These are phyloP conservation scores for Zoanthus gigantus DNA, from an alignment of 92 coral and sea anemone genomes.

Conservation along the genomic window DNA sequence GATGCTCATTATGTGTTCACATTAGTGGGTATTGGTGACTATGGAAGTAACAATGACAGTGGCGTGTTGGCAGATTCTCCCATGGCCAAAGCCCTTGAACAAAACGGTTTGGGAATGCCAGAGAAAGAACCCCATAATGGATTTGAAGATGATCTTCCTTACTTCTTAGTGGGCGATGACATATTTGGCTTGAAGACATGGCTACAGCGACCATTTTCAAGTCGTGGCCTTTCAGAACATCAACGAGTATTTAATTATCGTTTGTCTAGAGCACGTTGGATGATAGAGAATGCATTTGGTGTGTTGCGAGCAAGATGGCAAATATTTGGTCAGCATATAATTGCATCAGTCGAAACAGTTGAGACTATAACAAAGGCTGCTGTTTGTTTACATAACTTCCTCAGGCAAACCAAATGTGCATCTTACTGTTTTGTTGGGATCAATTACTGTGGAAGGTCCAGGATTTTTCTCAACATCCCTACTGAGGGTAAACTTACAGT, in stretches of 20 bases:
- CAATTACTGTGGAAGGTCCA: neutral
- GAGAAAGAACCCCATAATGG: constrained; percentile 60
- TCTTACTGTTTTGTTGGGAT: constrained; percentile 63
- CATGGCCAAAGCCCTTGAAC: constrained; percentile 71
- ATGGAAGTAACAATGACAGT: constrained; percentile 75
- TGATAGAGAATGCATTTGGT: constrained; percentile 76
- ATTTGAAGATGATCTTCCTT: constrained; percentile 52
- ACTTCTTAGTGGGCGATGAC: constrained; percentile 70
- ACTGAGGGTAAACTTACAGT: no score
- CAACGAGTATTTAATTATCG: constrained; percentile 74
- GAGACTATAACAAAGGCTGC: constrained; percentile 72
- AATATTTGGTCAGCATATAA: constrained; percentile 68
- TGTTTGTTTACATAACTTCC: constrained; percentile 76
- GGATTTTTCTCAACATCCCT: neutral
- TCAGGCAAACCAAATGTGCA: constrained; percentile 68
- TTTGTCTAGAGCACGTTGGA: constrained; percentile 71
- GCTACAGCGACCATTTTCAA: constrained; percentile 76
- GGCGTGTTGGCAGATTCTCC: constrained; percentile 67
- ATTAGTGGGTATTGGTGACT: constrained; percentile 68
- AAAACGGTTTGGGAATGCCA: constrained; percentile 60
- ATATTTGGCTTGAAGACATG: constrained; percentile 63
- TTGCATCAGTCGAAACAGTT: constrained; percentile 74
- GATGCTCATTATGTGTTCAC: constrained; percentile 74
- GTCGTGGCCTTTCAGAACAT: constrained; percentile 57
- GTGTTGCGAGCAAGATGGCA: constrained; percentile 76